Conservation (phyloP, 1,140 invertebrate species). For the Bradysia coprophila region DNA sequence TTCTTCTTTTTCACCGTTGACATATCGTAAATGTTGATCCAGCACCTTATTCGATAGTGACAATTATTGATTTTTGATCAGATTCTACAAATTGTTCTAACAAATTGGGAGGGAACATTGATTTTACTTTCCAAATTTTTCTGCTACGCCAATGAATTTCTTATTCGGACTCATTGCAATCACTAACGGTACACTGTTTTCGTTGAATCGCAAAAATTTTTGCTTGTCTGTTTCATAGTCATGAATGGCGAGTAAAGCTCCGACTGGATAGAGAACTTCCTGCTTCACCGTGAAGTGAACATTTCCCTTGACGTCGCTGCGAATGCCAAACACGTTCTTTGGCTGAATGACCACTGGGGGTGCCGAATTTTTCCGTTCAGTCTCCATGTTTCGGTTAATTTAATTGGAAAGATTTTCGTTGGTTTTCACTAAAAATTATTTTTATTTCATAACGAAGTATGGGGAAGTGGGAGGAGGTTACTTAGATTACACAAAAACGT, state of each 20-base stretch:
- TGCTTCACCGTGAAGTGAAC: conserved; percentile 35
- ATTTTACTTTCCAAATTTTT: conserved; percentile 7
- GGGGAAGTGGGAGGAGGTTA: no score
- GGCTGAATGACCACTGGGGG: conserved; percentile 24
- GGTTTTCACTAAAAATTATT: no score
- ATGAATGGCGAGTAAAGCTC: conserved; percentile 35
- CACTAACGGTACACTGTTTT: conserved; percentile 14
- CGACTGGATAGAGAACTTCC: conserved; percentile 42
- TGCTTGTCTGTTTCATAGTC: conserved; percentile 29
- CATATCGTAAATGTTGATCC: conserved; percentile 37
- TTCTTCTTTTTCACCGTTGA: conserved; percentile 32
- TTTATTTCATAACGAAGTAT: no score
- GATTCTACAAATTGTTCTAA: no score
- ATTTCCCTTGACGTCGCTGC: conserved; percentile 34
- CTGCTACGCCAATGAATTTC: conserved; percentile 17
- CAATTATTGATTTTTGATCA: not conserved
- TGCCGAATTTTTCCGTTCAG: no score
- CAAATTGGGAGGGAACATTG: conserved; percentile 1
- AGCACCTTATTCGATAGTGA: conserved; percentile 21
- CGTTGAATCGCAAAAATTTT: conserved; percentile 24
- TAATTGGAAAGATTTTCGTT: no score
- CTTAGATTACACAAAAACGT: no score
- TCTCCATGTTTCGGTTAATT: no score
- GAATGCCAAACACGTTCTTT: conserved; percentile 34
- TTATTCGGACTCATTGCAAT: conserved; percentile 17